Conservation (phyloP, 1,140 invertebrate species). For the Drosophila littoralis region DNA sequence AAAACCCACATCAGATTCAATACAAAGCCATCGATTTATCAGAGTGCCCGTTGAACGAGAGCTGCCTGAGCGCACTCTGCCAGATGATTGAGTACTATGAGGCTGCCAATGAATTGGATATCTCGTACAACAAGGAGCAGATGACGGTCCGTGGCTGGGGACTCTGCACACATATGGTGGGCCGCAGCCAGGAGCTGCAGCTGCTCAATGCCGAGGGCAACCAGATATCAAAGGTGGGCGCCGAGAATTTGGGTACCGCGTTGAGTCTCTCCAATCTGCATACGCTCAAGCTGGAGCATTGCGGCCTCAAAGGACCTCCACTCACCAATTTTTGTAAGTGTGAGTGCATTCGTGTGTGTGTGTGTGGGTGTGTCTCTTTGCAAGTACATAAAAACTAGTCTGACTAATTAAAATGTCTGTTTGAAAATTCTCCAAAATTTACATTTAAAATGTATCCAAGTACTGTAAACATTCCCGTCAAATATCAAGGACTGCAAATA, state of each 20-base stretch:
- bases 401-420: neutral
- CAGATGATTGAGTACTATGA: slow-evolving; percentile 97
- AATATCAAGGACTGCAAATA: too few relatives aligned
- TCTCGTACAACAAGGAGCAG: slow-evolving; percentile 91
- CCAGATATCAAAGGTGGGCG: slow-evolving; percentile 76
- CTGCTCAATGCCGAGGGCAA: slow-evolving; percentile 78
- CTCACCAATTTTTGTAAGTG: slow-evolving; percentile 88
- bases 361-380: neutral
- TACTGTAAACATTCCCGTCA: too few relatives aligned
- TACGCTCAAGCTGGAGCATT: slow-evolving; percentile 90
- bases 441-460: too few relatives aligned
- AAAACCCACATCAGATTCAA: slow-evolving; percentile 63
- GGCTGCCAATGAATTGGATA: slow-evolving; percentile 90
- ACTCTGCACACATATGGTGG: slow-evolving; percentile 81
- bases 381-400: neutral
- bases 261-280: slow-evolving; percentile 87
- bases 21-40: slow-evolving; percentile 83
- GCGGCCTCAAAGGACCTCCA: slow-evolving; percentile 88
- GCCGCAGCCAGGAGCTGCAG: slow-evolving; percentile 75
- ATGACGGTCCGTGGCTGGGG: slow-evolving; percentile 90
- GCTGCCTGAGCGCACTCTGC: slow-evolving; percentile 88
- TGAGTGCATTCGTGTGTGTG: neutral
- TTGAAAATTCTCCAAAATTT: too few relatives aligned
- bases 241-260: slow-evolving; percentile 72
- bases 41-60: slow-evolving; percentile 74